Evolutionary conservation across 35 echinoderm and acorn worm genomes (phyloP).

Genomic region (Strongylocentrotus purpuratus): DNA sequence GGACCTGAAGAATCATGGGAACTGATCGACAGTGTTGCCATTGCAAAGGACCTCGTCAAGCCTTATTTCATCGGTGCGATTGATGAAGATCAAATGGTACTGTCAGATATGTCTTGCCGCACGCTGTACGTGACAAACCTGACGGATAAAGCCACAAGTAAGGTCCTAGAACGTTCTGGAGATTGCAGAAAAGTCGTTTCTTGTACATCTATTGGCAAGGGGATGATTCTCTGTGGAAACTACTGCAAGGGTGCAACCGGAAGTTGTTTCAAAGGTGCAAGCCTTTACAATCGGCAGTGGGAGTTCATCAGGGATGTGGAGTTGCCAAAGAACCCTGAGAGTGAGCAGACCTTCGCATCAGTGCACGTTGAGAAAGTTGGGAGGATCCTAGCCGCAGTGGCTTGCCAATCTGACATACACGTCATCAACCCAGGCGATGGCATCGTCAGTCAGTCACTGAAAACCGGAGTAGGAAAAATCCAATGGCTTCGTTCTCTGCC

Average conservation of each 20-base stretch:
- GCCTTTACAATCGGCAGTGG: neutral
- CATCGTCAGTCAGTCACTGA: neutral
- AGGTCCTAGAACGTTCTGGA: neutral
- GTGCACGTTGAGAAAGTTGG: neutral
- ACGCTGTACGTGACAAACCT: slow-evolving; percentile 7
- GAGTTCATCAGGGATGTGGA: neutral
- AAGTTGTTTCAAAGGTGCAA: neutral
- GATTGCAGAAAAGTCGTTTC: neutral
- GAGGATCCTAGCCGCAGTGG: neutral
- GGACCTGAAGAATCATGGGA: neutral
- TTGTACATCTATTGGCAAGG: neutral
- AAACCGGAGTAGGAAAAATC: neutral
- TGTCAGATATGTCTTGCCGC: neutral
- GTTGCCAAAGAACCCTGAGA: neutral
- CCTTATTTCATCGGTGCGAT: slow-evolving; percentile 10
- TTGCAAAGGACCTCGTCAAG: neutral
- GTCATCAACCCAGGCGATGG: neutral
- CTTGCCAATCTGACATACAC: slow-evolving; percentile 13
- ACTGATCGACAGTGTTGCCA: neutral
- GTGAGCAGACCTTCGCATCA: neutral
- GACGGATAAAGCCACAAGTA: neutral
- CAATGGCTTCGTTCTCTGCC: slow-evolving; percentile 14
- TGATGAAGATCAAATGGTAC: neutral
- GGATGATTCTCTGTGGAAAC: neutral
- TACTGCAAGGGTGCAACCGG: slow-evolving; percentile 3